These are phyloP conservation scores for Bucorvus abyssinicus DNA, from an alignment of 2,797 vertebrate genomes.

Conservation along the genomic window DNA sequence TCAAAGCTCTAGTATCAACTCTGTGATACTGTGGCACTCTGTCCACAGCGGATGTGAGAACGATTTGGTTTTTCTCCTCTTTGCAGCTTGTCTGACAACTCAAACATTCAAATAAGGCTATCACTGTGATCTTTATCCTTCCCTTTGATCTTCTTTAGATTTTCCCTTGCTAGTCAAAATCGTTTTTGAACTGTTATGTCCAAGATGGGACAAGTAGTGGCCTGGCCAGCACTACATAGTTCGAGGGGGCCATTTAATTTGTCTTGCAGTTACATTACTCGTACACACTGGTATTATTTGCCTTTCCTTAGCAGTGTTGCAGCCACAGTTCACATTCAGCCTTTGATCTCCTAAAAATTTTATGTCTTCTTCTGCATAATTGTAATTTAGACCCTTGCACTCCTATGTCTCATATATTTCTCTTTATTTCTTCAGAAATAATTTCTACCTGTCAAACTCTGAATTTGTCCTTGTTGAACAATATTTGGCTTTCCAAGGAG, in stretches of 20 bases:
- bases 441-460: not conserved
- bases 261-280: not conserved
- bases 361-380: not conserved
- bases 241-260: not conserved
- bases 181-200: not conserved
- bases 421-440: too few relatives aligned
- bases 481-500: not conserved
- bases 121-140: not conserved
- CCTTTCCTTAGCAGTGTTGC: not conserved
- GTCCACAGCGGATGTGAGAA: not conserved
- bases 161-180: not conserved
- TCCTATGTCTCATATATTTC: too few relatives aligned
- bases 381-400: not conserved
- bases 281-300: not conserved
- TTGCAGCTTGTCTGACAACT: not conserved
- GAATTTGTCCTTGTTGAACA: not conserved
- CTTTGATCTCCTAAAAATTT: not conserved
- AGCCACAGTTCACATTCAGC: not conserved
- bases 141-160: not conserved
- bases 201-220: not conserved
- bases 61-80: not conserved
- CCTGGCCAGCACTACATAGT: not conserved
- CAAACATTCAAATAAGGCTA: not conserved
- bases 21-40: not conserved
- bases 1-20: not conserved